Conservation (phyloP, 2,113 vertebrate species). For the Poecile atricapillus region DNA sequence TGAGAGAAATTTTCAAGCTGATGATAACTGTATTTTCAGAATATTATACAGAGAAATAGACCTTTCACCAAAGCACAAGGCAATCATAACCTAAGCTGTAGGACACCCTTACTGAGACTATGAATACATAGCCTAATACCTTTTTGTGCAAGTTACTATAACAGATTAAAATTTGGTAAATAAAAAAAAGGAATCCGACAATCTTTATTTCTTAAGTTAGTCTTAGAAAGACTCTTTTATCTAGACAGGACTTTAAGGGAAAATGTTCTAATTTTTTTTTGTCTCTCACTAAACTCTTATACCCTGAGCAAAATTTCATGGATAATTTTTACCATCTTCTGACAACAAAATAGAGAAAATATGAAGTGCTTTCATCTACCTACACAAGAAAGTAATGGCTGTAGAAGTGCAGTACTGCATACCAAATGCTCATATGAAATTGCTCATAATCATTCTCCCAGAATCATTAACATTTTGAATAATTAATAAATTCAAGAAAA, state of each 20-base stretch:
- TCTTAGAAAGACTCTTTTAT: not conserved
- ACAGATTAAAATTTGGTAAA: not conserved
- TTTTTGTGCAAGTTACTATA: not conserved
- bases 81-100: not conserved
- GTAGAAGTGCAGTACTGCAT: not conserved
- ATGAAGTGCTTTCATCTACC: not conserved
- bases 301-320: not conserved
- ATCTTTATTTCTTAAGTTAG: not conserved
- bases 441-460: not conserved
- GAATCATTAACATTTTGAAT: constrained; percentile 47
- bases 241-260: not conserved
- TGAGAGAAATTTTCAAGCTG: not conserved
- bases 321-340: not conserved
- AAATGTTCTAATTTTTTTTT: not conserved
- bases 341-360: not conserved
- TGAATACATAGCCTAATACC: not conserved
- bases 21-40: not conserved
- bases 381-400: not conserved
- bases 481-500: constrained; percentile 42
- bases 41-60: not conserved
- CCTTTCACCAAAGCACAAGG: not conserved
- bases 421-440: not conserved
- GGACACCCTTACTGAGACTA: not conserved
- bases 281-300: not conserved
- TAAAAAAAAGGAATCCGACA: not conserved